A percentile compares a stretch with the other conserved stretches of the same genome.
Evolutionary conservation across 2,888 invertebrate genomes (phyloP).

Genomic region (Perithous albicinctus): DNA sequence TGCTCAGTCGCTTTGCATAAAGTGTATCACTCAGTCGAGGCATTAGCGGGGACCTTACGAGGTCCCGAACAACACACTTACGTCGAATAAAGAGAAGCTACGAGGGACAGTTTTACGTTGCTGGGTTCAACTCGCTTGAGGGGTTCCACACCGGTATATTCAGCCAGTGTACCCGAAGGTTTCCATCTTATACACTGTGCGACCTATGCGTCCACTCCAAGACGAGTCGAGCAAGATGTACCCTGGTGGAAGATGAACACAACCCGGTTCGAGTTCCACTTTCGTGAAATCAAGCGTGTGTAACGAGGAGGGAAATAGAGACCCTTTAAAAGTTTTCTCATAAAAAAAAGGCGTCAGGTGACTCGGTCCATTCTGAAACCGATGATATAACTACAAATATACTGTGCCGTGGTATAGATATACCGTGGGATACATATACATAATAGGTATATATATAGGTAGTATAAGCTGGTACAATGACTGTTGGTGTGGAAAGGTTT

Average conservation of each 20-base stretch:
- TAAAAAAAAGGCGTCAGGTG: slow-evolving; percentile 49
- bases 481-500: slow-evolving; percentile 34
- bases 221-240: slow-evolving; percentile 47
- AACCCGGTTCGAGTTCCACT: slow-evolving; percentile 61
- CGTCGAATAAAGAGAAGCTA: slow-evolving; percentile 48
- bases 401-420: neutral
- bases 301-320: slow-evolving; percentile 1
- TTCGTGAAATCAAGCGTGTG: slow-evolving; percentile 21
- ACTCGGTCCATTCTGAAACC: slow-evolving; percentile 24
- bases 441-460: neutral
- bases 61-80: slow-evolving; percentile 13
- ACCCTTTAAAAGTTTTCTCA: slow-evolving; percentile 55
- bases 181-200: slow-evolving; percentile 11
- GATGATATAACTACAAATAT: slow-evolving; percentile 48
- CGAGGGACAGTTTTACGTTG: slow-evolving; percentile 38
- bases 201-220: slow-evolving; percentile 8
- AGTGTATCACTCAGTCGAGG: slow-evolving; percentile 71
- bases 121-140: slow-evolving; percentile 25
- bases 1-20: slow-evolving; percentile 75
- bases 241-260: slow-evolving; percentile 51
- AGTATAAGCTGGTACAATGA: slow-evolving; percentile 12
- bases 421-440: neutral
- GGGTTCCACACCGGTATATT: slow-evolving; percentile 32
- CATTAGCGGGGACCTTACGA: slow-evolving; percentile 66
- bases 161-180: slow-evolving; percentile 37